phyloP scores from a whole-genome alignment of 1,140 invertebrate genomes.

The Prorops nasuta region DNA sequence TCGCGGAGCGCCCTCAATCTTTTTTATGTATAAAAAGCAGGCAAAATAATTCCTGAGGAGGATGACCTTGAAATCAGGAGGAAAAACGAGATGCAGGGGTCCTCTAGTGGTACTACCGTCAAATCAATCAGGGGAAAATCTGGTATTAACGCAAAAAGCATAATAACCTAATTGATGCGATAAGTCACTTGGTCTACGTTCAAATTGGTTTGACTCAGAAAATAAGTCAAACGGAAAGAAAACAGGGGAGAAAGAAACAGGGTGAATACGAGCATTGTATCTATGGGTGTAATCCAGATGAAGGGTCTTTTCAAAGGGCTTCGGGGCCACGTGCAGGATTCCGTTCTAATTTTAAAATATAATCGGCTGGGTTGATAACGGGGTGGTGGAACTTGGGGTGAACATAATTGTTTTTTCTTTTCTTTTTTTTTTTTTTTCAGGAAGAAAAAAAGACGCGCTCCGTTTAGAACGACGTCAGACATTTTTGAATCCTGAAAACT shows the following conservation, averaged over 20 bases:
- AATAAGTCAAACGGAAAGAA: background rate
- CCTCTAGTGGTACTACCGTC: no score
- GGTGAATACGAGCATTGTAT: conserved; percentile 8
- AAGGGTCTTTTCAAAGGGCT: conserved; percentile 34
- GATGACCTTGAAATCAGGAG: no score
- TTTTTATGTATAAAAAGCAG: no score
- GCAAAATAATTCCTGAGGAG: no score
- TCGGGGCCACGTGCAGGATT: conserved; percentile 43
- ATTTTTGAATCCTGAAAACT: no score
- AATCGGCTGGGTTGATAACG: conserved; percentile 27
- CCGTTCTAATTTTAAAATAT: conserved; percentile 55
- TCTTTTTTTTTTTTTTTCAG: background rate
- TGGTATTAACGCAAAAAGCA: no score
- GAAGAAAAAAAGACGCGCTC: background rate
- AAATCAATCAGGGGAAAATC: no score
- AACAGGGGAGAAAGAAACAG: background rate
- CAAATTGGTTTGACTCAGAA: background rate
- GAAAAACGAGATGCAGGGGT: no score
- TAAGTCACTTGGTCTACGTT: no score
- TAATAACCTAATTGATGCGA: no score
- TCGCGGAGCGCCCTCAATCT: no score
- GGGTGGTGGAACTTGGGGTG: conserved; percentile 11
- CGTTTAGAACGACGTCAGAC: background rate
- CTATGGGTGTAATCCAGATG: no score
- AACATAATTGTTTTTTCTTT: background rate